Base-by-base conservation (phyloP, 1,140 invertebrate genomes). In the Hypothenemus hampei region DNA sequence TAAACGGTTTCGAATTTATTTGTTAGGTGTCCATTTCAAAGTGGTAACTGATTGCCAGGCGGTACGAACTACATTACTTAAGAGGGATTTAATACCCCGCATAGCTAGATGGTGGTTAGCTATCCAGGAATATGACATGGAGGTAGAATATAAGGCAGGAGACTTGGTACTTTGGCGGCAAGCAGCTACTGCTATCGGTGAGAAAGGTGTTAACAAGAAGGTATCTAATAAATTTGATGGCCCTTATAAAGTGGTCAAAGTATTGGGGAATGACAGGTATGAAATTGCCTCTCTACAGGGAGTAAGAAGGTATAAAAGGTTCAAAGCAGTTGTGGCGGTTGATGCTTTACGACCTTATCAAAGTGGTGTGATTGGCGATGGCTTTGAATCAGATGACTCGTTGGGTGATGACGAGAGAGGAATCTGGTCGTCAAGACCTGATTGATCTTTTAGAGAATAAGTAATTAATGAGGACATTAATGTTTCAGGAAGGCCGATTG, bases 31-130 rank as follows among this genome's bases (percentile, higher is more conserved):
- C 8, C 31, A 44, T 5, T 75, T 74, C 31, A 67, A 39, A 39
- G 61, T 65, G 33, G 61, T 70, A 37, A 72, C 49, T 4, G 72
- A 62, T 65, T 73, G 70, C 45, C 65, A 65, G 13, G 69, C 68
- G 0, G 46, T 74, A 0, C 68, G 69, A 23, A 58, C 64, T 4
- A 69, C 69, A 15, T 58, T 65, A 43, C 51, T 23, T 4, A 71
- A 72, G 59, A 70, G 67, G 3, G 69, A 73, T 47, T 33, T 72
- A 6, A 58, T 62, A 15, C 64, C 68, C 13, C 10, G 26, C 2
- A 31, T 31, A 31, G 26, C 3, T 3, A 8, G 26, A 8, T 31
- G 26, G 26, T 31, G 26, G 26, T 16, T 37, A 2, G 11, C 11
- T 2, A 3, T 37, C n/a, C 35, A 37, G 4, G 35, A 11, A 16